Evolutionary conservation across 2,888 invertebrate genomes (phyloP).

Genomic region (Bhutanitis thaidina): DNA sequence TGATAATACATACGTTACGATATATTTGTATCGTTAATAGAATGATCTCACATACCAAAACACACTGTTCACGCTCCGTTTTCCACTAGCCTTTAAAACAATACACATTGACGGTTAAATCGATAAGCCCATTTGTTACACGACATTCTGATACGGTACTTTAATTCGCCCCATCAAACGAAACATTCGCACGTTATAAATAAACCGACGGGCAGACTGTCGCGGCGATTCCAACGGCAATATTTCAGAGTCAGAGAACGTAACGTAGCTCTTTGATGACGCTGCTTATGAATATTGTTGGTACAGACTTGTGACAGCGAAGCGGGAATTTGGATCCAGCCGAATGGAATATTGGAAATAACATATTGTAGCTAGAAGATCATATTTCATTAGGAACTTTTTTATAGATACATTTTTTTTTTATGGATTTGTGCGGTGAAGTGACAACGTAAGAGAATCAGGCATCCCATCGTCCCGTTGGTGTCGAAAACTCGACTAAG

Average conservation of each 20-base stretch:
- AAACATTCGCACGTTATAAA: slow-evolving; percentile 66
- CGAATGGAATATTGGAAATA: slow-evolving; percentile 8
- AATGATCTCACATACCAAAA: no score
- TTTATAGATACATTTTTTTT: no score
- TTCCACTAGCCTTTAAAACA: slow-evolving; percentile 1
- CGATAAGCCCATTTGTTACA: slow-evolving; percentile 48
- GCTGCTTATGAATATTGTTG: slow-evolving; percentile 67
- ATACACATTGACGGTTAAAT: slow-evolving; percentile 39
- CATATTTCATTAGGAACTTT: no score
- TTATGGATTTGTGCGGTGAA: no score
- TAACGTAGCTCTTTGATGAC: slow-evolving; percentile 65
- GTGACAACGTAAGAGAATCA: no score
- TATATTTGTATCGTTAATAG: no score
- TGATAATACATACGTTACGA: no score
- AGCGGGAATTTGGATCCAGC: slow-evolving; percentile 3
- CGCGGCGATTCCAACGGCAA: slow-evolving; percentile 66
- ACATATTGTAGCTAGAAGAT: no score
- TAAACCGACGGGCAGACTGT: slow-evolving; percentile 62
- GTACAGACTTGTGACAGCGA: slow-evolving; percentile 44
- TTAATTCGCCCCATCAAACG: slow-evolving; percentile 60
- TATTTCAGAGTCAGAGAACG: slow-evolving; percentile 67
- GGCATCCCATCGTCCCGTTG: no score
- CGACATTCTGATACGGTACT: slow-evolving; percentile 36
- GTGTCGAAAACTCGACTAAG: no score
- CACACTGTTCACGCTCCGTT: slow-evolving; percentile 4